Evolutionary conservation across 2,113 vertebrate species (phyloP), one percentile per base, ranked within the genome.

Genomic region (Hymenochirus boettgeri): DNA sequence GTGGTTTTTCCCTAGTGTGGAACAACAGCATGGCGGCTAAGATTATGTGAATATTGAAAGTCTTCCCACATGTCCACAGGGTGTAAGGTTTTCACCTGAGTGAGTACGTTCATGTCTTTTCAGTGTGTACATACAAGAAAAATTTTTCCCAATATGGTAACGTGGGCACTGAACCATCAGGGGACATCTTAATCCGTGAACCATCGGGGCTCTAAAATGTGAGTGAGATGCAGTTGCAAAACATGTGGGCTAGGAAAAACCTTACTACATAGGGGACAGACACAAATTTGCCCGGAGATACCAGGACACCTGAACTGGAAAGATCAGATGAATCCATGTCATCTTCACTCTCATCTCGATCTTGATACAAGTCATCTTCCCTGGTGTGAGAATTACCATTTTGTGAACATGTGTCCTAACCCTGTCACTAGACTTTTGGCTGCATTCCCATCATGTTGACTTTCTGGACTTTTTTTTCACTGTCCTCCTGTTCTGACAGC

Each of bases 31-130:
- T 99, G 96, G 35, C 96, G 92, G 80, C 94, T 97, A 71, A 98
- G 87, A 82, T 97, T 99, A 80, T 98, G 96, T 0, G 96, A 94
- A 74, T 99, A 99, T 86, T 99, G 95, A 90, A 99, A 99, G 85
- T 90, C 87, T 97, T 97, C 50, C 96, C 96, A 0, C 96, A 98
- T 94, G 94, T 74, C 76, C 90, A 6, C 96, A 99, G 50, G 95
- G 94, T 78, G 93, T 98, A 23, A 96, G 96, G 84, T 99, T 98
- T 86, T 99, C 96, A 10, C 96, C 96, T 1, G 96, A 98, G 85
- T 99, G 96, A 4, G 96, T 99, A 80, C 96, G 91, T 82, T 98
- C 96, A 1, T 99, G 96, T 66, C 96, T 88, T 83, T 93, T 94
- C 5, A 99, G 86, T 0, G 96, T 99, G 77, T 99, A 99, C 74